Conservation (phyloP, 64 coral and sea anemone species). For the Dendrophyllia cribrosa region DNA sequence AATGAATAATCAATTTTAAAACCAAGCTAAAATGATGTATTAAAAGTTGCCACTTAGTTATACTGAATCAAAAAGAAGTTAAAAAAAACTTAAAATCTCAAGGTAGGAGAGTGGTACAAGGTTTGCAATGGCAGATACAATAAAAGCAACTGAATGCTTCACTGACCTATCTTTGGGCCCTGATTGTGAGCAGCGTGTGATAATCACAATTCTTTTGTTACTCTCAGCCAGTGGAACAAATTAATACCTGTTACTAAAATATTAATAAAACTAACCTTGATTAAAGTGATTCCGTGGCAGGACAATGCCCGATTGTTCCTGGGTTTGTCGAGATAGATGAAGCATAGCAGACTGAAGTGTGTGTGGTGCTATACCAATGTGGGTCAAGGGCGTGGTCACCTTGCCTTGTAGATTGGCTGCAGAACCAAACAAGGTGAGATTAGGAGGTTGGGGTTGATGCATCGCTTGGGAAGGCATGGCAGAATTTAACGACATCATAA, state of each 20-base stretch:
- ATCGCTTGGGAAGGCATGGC: slow-evolving; percentile 53
- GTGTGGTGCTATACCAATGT: slow-evolving; percentile 64
- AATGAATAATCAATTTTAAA: too few relatives aligned
- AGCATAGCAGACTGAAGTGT: slow-evolving; percentile 72
- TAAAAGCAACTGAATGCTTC: too few relatives aligned
- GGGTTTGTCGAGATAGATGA: slow-evolving; percentile 70
- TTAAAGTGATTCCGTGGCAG: slow-evolving; percentile 83
- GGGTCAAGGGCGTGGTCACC: slow-evolving; percentile 77
- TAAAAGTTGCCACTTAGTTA: too few relatives aligned
- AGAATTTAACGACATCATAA: slow-evolving; percentile 56
- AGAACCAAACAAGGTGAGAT: slow-evolving; percentile 74
- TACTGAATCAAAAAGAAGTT: too few relatives aligned
- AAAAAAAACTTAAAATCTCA: too few relatives aligned
- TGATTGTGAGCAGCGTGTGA: too few relatives aligned
- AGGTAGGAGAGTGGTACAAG: too few relatives aligned
- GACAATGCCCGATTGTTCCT: slow-evolving; percentile 81
- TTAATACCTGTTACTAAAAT: background rate
- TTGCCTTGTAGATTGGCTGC: slow-evolving; percentile 77
- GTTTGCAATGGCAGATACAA: too few relatives aligned
- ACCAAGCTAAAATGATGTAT: too few relatives aligned
- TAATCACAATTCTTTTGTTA: too few relatives aligned
- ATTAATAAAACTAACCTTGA: slow-evolving; percentile 70
- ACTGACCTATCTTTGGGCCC: too few relatives aligned
- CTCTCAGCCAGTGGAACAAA: background rate
- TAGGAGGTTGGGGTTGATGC: slow-evolving; percentile 56